A percentile compares a stretch with the other conserved stretches of the same genome.
phyloP scores from a whole-genome alignment of 1,140 invertebrate species.

The Eubasilissa regina region DNA sequence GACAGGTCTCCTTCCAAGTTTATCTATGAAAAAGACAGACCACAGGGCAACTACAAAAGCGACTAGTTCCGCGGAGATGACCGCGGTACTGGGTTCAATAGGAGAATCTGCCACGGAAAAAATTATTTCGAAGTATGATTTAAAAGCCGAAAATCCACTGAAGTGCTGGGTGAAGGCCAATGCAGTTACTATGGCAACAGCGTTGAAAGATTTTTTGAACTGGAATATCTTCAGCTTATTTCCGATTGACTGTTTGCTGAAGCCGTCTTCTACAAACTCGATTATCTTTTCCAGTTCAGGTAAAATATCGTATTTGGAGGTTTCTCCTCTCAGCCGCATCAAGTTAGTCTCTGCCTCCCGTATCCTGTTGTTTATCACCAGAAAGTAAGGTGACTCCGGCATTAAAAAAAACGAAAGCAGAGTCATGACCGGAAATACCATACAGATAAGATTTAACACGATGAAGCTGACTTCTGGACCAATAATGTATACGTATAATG shows the following conservation, averaged over 20 bases:
- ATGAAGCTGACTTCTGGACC: neutral
- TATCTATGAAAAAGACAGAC: constrained; percentile 12
- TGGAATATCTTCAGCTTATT: constrained; percentile 1
- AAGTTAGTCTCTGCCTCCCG: constrained; percentile 24
- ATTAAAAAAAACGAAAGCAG: constrained; percentile 17
- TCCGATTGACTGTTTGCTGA: neutral
- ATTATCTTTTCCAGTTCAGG: constrained; percentile 16
- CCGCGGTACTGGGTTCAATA: neutral
- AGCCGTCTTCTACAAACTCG: constrained; percentile 18
- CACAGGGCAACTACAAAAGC: neutral
- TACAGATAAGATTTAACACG: neutral
- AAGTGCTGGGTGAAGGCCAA: constrained; percentile 19
- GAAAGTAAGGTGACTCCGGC: constrained; percentile 38
- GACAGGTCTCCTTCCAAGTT: constrained; percentile 11
- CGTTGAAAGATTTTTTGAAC: constrained; percentile 5
- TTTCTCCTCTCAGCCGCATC: constrained; percentile 20
- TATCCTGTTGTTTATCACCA: constrained; percentile 18
- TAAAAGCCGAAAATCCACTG: constrained; percentile 18
- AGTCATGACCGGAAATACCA: constrained; percentile 6
- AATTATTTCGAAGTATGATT: constrained; percentile 13
- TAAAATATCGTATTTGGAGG: neutral
- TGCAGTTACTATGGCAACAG: neutral
- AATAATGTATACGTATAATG: neutral
- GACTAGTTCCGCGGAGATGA: constrained; percentile 4
- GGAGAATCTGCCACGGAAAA: constrained; percentile 1